A percentile compares a stretch with the other conserved stretches of the same genome.
phyloP scores from a whole-genome alignment of 2,797 vertebrate genomes.

The Chrosomus eos region DNA sequence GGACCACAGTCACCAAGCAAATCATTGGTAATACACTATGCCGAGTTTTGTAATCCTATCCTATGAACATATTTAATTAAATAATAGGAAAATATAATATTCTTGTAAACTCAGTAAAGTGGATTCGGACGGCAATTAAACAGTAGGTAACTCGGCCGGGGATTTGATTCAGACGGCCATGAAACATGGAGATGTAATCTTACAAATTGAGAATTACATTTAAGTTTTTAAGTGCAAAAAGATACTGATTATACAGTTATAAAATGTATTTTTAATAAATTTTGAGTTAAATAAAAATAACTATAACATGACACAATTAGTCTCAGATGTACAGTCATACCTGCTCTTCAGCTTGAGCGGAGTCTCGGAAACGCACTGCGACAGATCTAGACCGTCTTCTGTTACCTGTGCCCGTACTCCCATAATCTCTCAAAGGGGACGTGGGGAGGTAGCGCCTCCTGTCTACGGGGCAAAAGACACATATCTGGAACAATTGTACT shows the following conservation, averaged over 20 bases:
- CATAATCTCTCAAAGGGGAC: slow-evolving; percentile 85
- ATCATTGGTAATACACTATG: too few relatives aligned
- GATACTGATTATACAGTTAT: background rate
- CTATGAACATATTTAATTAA: too few relatives aligned
- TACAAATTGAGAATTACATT: background rate
- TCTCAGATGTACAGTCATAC: slow-evolving; percentile 69
- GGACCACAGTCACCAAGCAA: too few relatives aligned
- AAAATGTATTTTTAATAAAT: background rate
- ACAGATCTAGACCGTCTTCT: slow-evolving; percentile 82
- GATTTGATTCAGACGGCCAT: too few relatives aligned
- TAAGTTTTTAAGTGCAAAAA: background rate
- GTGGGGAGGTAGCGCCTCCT: slow-evolving; percentile 80
- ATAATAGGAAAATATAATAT: too few relatives aligned
- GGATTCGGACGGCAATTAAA: too few relatives aligned
- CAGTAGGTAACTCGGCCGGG: too few relatives aligned
- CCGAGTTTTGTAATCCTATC: too few relatives aligned
- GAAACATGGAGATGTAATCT: background rate
- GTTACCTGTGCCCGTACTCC: slow-evolving; percentile 63
- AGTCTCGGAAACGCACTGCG: slow-evolving; percentile 83
- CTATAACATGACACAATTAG: background rate
- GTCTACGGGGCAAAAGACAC: slow-evolving; percentile 72
- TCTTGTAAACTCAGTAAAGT: too few relatives aligned
- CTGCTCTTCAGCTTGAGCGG: slow-evolving; percentile 70
- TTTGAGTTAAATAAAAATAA: background rate
- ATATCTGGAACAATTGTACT: background rate